Base-by-base conservation (phyloP, 2,797 vertebrate genomes). In the Phalloptychus januarius region DNA sequence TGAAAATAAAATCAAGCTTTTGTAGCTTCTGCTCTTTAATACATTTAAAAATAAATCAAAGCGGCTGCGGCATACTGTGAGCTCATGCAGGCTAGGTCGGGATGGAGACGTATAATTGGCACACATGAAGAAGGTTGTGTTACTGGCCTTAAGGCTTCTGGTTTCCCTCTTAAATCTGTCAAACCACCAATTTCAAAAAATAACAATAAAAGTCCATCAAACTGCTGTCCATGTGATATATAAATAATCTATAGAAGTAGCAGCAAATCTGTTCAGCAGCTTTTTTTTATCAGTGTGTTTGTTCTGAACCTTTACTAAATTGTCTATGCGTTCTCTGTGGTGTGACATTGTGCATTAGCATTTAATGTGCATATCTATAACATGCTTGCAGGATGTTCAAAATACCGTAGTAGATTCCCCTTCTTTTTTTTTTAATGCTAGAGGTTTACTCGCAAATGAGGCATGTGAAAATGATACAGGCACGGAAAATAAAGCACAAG, bases 101-200 rank as follows among this genome's bases (percentile, higher is more conserved):
- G 84, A 71, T 75, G 84, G 83, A 86, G 87, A 91, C 88, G 89
- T 88, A 90, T 88, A 87, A 91, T 80, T 88, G 86, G 87, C 90
- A 86, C 83, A 82, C 84, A 48, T 89, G 82, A 86, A 85, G 74
- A 42, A 87, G 85, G 86, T 81, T 88, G 84, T 84, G 78, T 86
- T 86, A 83, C 84, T 77, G 88, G 90, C 91, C 92, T 91, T 93
- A 92, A 94, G 91, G 90, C 91, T 90, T 93, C 83, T 85, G 91
- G 89, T 92, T 92, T 91, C 79, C 87, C 79, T 85, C 76, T 85
- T 76, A 28, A 79, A 88, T 84, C 86, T 85, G 79, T 88, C 82
- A 81, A 75, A 82, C 85, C 44, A 84, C 71, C 83, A 83, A 83
- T 61, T 71, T 65, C 75, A 83, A 86, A 23, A 79, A 77, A 11